Base-by-base conservation (phyloP, 2,797 vertebrate species). In the Cetoscarus ocellatus region DNA sequence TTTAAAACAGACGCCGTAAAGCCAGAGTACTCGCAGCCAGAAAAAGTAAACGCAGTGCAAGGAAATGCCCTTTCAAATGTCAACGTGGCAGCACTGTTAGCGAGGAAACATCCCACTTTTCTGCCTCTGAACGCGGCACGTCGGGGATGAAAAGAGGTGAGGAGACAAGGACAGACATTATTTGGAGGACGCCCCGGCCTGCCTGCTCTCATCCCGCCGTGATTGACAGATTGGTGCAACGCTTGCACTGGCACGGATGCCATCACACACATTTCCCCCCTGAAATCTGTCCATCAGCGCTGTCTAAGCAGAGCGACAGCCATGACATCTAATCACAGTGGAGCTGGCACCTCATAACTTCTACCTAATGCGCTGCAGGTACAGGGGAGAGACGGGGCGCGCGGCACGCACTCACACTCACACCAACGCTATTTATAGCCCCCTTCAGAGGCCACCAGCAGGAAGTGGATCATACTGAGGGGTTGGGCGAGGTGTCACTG, bases 321-420 rank as follows among this genome's bases (percentile, higher is more conserved):
- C 83, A 87, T 95, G 96, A 96, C 95, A 95, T 95, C 95, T 96
- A 91, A 95, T 96, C 95, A 95, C 95, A 94, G 86, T 86, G 59
- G 67, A 57, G 88, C 93, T 93, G 94, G 91, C 93, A 89, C 92
- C 81, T 93, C 94, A 92, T 95, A 95, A 94, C 95, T 96, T 95
- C 94, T 90, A 51, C 2, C 91, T 71, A 93, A 91, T 80, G 81
- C 10, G 83, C 84, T 73, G 56, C 88, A 70, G 88, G 92, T 83
- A 78, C 83, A 67, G 89, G 86, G 10, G n/a, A 64, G 84, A 67
- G 71, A 75, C 61, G 77, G 73, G 67, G 69, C 70, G 76, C 70
- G 7, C 47, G 50, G 72, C 47, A 67, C 35, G 42, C 80, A 66
- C 49, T 5, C 10, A 19, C 17, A 19, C 47, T 12, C 5, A 70